phyloP scores from a whole-genome alignment of 2,113 vertebrate genomes.

The Nyctibius bracteatus region DNA sequence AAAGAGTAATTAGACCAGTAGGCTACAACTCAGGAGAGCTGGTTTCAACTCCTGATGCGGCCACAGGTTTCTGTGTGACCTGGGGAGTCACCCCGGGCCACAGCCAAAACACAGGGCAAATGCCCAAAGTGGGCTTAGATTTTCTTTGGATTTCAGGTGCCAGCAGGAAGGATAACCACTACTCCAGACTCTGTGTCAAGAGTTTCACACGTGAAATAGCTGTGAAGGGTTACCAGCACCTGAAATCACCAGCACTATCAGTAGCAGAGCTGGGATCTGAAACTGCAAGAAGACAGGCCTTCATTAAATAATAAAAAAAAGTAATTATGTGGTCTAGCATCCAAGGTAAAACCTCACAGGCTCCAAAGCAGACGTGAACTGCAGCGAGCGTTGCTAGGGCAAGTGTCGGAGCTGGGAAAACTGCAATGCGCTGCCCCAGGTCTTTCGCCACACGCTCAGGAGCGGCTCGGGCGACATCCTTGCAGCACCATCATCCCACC shows the following conservation, averaged over 20 bases:
- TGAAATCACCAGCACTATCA: not conserved
- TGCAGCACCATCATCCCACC: not conserved
- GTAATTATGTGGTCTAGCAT: not conserved
- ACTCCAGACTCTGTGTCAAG: not conserved
- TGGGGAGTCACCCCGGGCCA: not conserved
- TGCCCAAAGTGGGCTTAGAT: not conserved
- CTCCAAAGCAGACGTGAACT: not conserved
- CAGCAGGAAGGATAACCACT: not conserved
- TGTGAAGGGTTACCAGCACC: not conserved
- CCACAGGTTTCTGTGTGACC: not conserved
- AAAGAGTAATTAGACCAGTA: not conserved
- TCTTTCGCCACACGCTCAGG: rapidly evolving
- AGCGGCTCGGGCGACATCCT: rapidly evolving
- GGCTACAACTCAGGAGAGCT: not conserved
- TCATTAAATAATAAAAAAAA: not conserved
- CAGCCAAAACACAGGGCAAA: not conserved
- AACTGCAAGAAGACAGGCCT: not conserved
- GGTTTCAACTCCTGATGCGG: not conserved
- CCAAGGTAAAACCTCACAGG: not conserved
- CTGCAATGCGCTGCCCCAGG: not conserved
- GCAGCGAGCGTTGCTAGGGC: not conserved
- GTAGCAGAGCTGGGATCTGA: not conserved
- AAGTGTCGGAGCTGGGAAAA: not conserved
- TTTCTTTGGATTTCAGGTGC: not conserved
- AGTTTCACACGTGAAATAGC: not conserved